A percentile compares a stretch with the other conserved stretches of the same genome.
These are phyloP conservation scores for Okamejei kenojei DNA, from an alignment of 2,797 vertebrate genomes.

Conservation along the genomic window DNA sequence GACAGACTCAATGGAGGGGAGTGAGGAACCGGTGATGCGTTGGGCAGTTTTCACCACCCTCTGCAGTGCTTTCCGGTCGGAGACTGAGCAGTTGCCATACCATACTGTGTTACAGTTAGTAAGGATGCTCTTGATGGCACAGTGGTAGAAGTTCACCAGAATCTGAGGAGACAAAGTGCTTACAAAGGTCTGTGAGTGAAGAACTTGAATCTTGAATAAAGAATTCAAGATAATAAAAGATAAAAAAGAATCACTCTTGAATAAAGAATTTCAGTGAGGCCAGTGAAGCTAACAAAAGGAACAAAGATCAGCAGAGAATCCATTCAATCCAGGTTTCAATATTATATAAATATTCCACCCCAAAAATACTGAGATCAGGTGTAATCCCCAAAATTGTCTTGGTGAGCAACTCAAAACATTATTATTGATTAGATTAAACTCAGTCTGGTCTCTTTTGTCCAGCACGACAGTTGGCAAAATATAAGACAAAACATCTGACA, in stretches of 20 bases:
- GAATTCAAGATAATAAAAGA: no score
- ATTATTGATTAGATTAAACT: neutral
- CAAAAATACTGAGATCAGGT: neutral
- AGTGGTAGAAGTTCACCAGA: no score
- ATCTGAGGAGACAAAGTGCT: neutral
- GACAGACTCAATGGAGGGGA: no score
- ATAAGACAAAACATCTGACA: neutral
- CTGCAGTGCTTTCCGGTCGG: no score
- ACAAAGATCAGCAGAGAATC: neutral
- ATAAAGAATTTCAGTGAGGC: neutral
- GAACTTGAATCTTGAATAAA: neutral
- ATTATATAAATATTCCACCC: neutral
- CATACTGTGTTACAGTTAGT: no score
- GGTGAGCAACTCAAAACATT: neutral
- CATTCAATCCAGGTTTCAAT: neutral
- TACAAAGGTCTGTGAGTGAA: neutral
- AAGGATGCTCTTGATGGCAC: no score
- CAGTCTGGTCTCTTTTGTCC: neutral
- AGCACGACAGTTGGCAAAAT: neutral
- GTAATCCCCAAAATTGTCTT: neutral
- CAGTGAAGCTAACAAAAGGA: neutral
- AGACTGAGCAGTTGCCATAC: no score
- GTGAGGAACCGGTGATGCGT: no score
- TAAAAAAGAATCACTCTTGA: neutral
- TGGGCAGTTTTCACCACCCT: no score